Base-by-base conservation (phyloP, 2,797 vertebrate species). In the Pelobates cultripes region DNA sequence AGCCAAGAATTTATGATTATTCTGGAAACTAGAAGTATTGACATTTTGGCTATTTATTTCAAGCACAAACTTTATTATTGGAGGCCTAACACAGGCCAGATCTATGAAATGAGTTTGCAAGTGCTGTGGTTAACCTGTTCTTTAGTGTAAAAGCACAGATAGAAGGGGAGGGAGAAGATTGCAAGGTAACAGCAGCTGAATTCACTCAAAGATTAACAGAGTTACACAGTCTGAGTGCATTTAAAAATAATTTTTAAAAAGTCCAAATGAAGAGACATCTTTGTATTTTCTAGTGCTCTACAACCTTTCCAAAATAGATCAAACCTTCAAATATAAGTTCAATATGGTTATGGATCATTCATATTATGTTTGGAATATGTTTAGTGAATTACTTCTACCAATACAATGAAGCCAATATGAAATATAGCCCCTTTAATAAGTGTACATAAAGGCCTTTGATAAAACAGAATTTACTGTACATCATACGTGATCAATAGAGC, bases 1-100 rank as follows among this genome's bases (percentile, higher is more conserved):
- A 87, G 86, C 86, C 68, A 86, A 89, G 90, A 92, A 89, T 88
- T 89, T 89, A 88, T 89, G 88, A 89, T 91, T 89, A 92, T 89
- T 92, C 88, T 87, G 86, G 85, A 92, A 93, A 91, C 83, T 81
- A 90, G 80, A 91, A 92, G 83, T 90, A 91, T 87, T 91, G 90
- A 90, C 84, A 91, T 88, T 90, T 90, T 90, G 85, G 85, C 86
- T 89, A 91, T 90, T 90, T 92, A 85, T 90, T 88, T 87, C 89
- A 91, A 84, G 85, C 92, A 91, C 86, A 92, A 92, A 87, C 87
- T 89, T 92, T 89, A 92, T 88, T 83, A 91, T 82, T 88, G 88
- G 89, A 90, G 84, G 82, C 77, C 87, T 63, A 84, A 70, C 75
- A 83, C 70, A 86, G 82, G 87, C 73, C 78, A 86, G 86, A 89